A percentile compares a stretch with the other conserved stretches of the same genome.
Conservation (phyloP, 2,113 vertebrate genomes). For the Himantopus leucocephalus region DNA sequence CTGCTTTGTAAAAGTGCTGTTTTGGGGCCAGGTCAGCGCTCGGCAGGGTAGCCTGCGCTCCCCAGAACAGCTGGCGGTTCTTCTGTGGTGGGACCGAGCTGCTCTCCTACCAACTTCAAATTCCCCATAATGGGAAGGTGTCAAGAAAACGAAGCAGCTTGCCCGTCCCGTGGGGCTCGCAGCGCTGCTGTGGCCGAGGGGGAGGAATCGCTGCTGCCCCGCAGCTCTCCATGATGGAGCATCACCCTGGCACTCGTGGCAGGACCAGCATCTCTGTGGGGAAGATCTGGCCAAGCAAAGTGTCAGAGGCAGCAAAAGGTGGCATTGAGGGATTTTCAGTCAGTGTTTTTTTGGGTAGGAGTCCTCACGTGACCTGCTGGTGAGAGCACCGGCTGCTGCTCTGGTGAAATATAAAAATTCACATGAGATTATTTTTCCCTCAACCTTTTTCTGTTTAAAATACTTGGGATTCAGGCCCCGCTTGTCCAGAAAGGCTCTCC, state of each 20-base stretch:
- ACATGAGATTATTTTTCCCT: neutral
- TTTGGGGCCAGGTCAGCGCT: neutral
- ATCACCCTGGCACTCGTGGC: neutral
- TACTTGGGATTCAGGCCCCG: neutral
- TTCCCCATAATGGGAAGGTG: neutral
- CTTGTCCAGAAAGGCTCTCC: neutral
- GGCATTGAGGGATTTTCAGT: neutral
- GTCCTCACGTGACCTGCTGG: fast-evolving
- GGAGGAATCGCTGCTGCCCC: neutral
- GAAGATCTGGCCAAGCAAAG: neutral
- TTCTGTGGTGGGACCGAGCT: neutral
- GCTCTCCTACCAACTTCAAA: neutral
- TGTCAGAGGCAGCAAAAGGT: neutral
- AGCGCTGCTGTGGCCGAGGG: fast-evolving
- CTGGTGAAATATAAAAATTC: neutral
- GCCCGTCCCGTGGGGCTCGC: fast-evolving
- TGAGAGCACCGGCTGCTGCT: neutral
- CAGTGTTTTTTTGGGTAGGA: fast-evolving
- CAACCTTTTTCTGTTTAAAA: neutral
- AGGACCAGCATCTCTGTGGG: neutral
- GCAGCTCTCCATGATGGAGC: neutral
- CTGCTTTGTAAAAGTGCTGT: neutral
- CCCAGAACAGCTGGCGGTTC: neutral
- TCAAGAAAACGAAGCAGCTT: neutral
- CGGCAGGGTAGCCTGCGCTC: neutral